Evolutionary conservation across 2,888 invertebrate genomes (phyloP).

Genomic region (Oxystoma pomonae): DNA sequence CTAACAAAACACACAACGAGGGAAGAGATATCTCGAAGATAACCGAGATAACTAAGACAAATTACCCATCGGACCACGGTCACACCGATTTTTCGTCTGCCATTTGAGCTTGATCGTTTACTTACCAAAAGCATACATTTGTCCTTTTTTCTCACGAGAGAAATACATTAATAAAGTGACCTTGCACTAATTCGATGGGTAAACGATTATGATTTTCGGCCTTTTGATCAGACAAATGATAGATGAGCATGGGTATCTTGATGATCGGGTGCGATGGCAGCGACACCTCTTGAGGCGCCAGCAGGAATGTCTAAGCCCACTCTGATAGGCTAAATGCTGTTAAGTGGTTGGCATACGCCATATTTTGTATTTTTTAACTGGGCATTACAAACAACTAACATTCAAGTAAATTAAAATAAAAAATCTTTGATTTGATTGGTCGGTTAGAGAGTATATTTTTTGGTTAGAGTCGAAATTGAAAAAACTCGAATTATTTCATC

Average conservation of each 20-base stretch:
- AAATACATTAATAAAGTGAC: background rate
- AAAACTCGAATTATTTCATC: too few relatives aligned
- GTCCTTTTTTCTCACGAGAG: background rate
- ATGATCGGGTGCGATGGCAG: background rate
- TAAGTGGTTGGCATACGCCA: background rate
- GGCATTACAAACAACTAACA: too few relatives aligned
- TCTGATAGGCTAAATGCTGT: background rate
- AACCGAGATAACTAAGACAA: slow-evolving; percentile 23
- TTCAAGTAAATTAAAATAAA: too few relatives aligned
- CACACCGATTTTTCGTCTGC: slow-evolving; percentile 10
- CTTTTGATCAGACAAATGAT: background rate
- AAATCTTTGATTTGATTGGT: too few relatives aligned
- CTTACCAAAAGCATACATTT: background rate
- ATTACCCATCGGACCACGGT: slow-evolving; percentile 21
- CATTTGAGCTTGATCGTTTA: background rate
- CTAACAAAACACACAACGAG: background rate
- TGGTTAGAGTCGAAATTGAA: too few relatives aligned
- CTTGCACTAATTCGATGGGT: background rate
- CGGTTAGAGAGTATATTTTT: too few relatives aligned
- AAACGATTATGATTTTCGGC: background rate
- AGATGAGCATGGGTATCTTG: background rate
- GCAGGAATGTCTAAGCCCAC: background rate
- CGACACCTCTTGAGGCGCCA: background rate
- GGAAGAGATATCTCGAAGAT: background rate
- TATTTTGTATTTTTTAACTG: background rate